Evolutionary conservation across 2,888 invertebrate species (phyloP), one percentile per base, ranked within the genome.

Genomic region (Bruchidius siliquastri): DNA sequence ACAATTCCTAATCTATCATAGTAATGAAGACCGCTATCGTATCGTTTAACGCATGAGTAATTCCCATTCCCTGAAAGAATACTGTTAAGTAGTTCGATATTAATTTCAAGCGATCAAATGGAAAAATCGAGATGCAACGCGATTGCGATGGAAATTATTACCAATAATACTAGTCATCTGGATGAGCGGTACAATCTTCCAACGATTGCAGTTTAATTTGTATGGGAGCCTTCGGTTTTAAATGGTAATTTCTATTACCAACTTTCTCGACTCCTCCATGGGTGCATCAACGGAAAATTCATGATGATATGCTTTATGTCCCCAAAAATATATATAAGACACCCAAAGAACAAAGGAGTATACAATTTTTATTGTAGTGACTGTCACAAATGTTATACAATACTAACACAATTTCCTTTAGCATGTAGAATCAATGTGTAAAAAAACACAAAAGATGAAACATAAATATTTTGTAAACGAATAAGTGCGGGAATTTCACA

Each of bases 201-300:
- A 68, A 68, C 67, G 73, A 71, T 73, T 76, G 67, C 72, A 18
- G 67, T 10, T 70, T 49, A 49, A 49, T 49, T 49, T 76, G 74
- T 76, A 76, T 72, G 72, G 72, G 72, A 72, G 72, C 73, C 73
- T 71, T 78, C 76, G 75, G 77, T 77, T 78, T 76, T 77, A 75
- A 76, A 77, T 76, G 76, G 76, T 75, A 77, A 79, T 78, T 77
- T 78, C 78, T 78, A 79, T 79, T 80, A 78, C 76, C 77, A 76
- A 78, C 77, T 77, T 78, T 79, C 77, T 77, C 77, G 78, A 75
- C 76, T 78, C 74, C 76, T 78, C 74, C 49, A 49, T 49, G 8
- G 18, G 18, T 49, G 49, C 49, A 49, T 18, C 49, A 49, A 18
- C 49, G 18, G 49, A 49, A 49, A 49, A 49, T 49, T 13, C 49